Evolutionary conservation across 1,140 invertebrate genomes (phyloP).

Genomic region (Anadara kagoshimensis): DNA sequence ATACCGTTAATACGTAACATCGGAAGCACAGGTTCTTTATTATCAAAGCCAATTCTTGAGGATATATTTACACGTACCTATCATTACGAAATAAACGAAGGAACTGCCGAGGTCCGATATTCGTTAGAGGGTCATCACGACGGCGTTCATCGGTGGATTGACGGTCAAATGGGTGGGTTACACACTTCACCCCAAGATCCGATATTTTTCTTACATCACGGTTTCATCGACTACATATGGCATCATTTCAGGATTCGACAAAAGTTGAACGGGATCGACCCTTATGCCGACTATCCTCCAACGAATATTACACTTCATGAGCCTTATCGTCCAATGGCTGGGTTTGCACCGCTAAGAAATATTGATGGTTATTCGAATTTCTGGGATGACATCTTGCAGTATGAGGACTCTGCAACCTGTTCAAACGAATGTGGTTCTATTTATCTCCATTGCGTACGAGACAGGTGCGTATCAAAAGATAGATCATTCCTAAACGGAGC

Average conservation of each 20-base stretch:
- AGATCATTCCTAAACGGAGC: no score
- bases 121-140: constrained; percentile 16
- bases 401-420: no score
- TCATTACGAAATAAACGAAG: neutral
- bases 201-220: constrained; percentile 15
- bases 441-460: no score
- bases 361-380: no score
- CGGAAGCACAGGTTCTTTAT: neutral
- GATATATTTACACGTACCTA: neutral
- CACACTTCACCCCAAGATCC: constrained; percentile 4
- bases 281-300: neutral
- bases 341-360: neutral
- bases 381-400: no score
- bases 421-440: no score
- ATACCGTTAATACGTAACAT: neutral
- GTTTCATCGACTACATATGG: constrained; percentile 23
- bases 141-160: constrained; percentile 21
- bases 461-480: no score
- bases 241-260: neutral
- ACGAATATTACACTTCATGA: neutral
- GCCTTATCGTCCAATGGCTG: neutral
- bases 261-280: neutral
- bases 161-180: neutral
- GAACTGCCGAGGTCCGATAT: neutral
- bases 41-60: no score